Evolutionary conservation across 2,888 invertebrate genomes (phyloP).

Genomic region (Xylota sylvarum): DNA sequence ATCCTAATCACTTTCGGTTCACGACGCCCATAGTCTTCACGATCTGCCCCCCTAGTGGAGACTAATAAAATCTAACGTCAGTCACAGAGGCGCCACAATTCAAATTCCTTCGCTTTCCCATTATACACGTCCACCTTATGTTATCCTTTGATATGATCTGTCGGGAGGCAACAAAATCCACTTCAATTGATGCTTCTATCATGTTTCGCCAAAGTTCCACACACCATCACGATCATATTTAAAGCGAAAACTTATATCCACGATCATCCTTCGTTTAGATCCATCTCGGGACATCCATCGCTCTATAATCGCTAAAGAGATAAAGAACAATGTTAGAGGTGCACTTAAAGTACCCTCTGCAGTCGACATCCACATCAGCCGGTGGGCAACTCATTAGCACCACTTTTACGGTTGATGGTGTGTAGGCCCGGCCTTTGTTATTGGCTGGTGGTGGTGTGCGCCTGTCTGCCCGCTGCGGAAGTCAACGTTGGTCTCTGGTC

Average conservation of each 20-base stretch:
- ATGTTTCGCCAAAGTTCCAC: conserved; percentile 62
- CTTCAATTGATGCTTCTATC: conserved; percentile 63
- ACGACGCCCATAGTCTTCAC: conserved; percentile 37
- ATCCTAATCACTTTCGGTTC: conserved; percentile 46
- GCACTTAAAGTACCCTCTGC: conserved; percentile 48
- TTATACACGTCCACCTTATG: conserved; percentile 33
- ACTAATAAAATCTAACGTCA: conserved; percentile 70
- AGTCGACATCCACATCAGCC: conserved; percentile 58
- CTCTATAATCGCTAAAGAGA: conserved; percentile 54
- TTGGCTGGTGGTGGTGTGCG: not conserved
- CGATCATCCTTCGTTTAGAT: conserved; percentile 57
- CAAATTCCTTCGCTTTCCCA: conserved; percentile 5
- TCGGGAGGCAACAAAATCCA: conserved; percentile 43
- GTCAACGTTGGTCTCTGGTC: conserved; percentile 55
- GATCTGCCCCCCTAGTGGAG: conserved; percentile 28
- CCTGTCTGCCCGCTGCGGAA: conserved; percentile 54
- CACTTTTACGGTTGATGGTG: conserved; percentile 50
- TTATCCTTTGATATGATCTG: conserved; percentile 61
- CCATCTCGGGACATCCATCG: conserved; percentile 64
- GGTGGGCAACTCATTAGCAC: conserved; percentile 76
- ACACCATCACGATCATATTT: conserved; percentile 71
- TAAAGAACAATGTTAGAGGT: conserved; percentile 57
- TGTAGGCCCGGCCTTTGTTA: not conserved
- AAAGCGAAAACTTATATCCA: conserved; percentile 57
- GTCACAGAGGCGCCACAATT: conserved; percentile 49